phyloP scores from a whole-genome alignment of 2,797 vertebrate genomes.

The Distichodus sexfasciatus region DNA sequence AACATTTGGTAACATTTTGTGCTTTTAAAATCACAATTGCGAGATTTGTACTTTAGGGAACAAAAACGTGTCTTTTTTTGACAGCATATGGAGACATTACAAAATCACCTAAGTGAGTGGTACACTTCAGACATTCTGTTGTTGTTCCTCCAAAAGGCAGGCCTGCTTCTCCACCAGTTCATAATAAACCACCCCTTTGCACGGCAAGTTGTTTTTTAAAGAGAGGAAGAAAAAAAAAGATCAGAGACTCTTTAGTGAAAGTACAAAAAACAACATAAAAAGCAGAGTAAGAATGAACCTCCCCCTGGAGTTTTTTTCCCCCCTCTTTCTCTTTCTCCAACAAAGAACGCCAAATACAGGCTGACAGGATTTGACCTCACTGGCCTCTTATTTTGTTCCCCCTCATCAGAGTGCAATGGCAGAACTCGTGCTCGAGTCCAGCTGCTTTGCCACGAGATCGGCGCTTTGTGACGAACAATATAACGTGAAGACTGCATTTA shows the following conservation, averaged over 20 bases:
- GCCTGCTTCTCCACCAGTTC: slow-evolving; percentile 6
- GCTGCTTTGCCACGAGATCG: slow-evolving; percentile 70
- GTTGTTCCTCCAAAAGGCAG: slow-evolving; percentile 23
- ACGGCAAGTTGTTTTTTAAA: slow-evolving; percentile 63
- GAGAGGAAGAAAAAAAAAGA: slow-evolving; percentile 57
- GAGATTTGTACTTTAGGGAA: no score
- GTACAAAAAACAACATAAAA: slow-evolving; percentile 68
- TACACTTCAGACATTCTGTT: not conserved
- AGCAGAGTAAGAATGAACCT: slow-evolving; percentile 61
- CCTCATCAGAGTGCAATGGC: slow-evolving; percentile 66
- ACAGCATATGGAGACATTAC: no score
- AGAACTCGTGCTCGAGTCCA: slow-evolving; percentile 63
- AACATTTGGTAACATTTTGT: no score
- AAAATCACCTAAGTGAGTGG: no score
- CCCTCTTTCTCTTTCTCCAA: slow-evolving; percentile 55
- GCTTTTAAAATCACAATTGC: no score
- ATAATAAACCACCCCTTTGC: slow-evolving; percentile 14
- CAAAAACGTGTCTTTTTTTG: no score
- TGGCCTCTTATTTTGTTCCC: slow-evolving; percentile 68
- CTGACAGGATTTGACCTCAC: slow-evolving; percentile 66
- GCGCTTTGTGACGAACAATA: slow-evolving; percentile 64
- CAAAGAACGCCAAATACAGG: slow-evolving; percentile 67
- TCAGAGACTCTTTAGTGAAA: slow-evolving; percentile 66
- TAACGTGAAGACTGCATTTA: slow-evolving; percentile 50
- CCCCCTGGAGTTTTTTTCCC: slow-evolving; percentile 55